Percentiles rank a stretch among this genome's conserved stretches.
Conservation (phyloP, 2,797 vertebrate genomes). For the Enteromius treurensis region DNA sequence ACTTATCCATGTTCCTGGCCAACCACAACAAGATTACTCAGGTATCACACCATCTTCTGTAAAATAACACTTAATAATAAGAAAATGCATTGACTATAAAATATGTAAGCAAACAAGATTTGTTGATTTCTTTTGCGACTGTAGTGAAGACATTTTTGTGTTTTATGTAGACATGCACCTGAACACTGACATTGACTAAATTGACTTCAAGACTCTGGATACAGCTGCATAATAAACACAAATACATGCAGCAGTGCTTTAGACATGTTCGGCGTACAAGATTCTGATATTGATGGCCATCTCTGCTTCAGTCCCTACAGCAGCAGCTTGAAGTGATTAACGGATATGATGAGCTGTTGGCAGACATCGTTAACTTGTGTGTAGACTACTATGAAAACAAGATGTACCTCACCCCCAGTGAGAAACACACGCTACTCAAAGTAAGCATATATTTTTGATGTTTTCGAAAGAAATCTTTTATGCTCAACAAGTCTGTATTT, state of each 20-base stretch:
- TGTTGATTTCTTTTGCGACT: not conserved
- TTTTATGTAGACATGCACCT: not conserved
- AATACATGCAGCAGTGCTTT: not conserved
- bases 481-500: not conserved
- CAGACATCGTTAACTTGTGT: constrained; percentile 97
- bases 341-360: constrained; percentile 95
- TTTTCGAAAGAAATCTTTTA: not conserved
- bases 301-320: constrained; percentile 86
- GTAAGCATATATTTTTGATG: constrained; percentile 69
- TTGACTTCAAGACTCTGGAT: not conserved
- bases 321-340: constrained; percentile 96
- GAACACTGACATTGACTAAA: not conserved
- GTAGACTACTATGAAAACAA: constrained; percentile 98
- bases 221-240: constrained; percentile 1
- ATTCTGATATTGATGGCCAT: not conserved
- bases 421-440: constrained; percentile 98
- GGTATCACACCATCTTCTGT: constrained; percentile 60
- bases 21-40: constrained; percentile 99
- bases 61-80: not conserved
- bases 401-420: constrained; percentile 95
- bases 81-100: not conserved
- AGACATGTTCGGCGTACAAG: not conserved
- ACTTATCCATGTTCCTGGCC: constrained; percentile 97
- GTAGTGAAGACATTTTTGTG: not conserved
- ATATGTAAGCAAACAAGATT: not conserved